These are phyloP conservation scores for Operophtera brumata DNA, from an alignment of 2,888 invertebrate genomes.

Conservation along the genomic window DNA sequence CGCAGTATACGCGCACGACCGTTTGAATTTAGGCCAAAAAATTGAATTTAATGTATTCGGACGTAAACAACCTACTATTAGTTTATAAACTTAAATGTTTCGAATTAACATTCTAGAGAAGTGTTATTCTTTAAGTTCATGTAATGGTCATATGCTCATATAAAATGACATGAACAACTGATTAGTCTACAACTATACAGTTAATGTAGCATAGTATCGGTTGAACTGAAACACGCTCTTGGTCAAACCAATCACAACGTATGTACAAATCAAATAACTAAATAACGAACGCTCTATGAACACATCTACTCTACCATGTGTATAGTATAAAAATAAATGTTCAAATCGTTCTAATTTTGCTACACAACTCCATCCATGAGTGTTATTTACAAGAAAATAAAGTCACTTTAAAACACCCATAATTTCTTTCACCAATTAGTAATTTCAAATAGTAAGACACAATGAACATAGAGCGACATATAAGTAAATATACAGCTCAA, in stretches of 20 bases:
- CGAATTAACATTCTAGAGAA: neutral
- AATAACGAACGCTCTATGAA: neutral
- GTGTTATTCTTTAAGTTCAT: slow-evolving; percentile 2
- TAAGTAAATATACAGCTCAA: slow-evolving; percentile 14
- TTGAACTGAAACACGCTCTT: slow-evolving; percentile 30
- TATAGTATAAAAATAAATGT: neutral
- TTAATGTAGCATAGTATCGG: slow-evolving; percentile 28
- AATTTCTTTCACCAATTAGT: slow-evolving; percentile 30
- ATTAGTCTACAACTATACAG: slow-evolving; percentile 16
- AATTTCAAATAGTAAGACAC: slow-evolving; percentile 21
- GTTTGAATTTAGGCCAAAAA: slow-evolving; percentile 3
- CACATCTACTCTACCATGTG: neutral
- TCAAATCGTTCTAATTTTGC: slow-evolving; percentile 8
- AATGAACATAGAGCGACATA: slow-evolving; percentile 24
- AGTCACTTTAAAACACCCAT: slow-evolving; percentile 11
- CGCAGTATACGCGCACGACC: neutral
- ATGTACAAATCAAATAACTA: slow-evolving; percentile 45
- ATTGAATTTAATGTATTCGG: neutral
- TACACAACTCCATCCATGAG: neutral
- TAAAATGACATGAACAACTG: slow-evolving; percentile 11
- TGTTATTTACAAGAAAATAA: slow-evolving; percentile 19
- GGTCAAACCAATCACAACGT: slow-evolving; percentile 52
- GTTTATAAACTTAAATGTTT: neutral
- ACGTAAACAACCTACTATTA: neutral
- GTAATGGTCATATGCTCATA: slow-evolving; percentile 8